A percentile compares a stretch with the other conserved stretches of the same genome.
These are phyloP conservation scores for Athene cunicularia DNA, from an alignment of 2,113 vertebrate genomes.

Conservation along the genomic window DNA sequence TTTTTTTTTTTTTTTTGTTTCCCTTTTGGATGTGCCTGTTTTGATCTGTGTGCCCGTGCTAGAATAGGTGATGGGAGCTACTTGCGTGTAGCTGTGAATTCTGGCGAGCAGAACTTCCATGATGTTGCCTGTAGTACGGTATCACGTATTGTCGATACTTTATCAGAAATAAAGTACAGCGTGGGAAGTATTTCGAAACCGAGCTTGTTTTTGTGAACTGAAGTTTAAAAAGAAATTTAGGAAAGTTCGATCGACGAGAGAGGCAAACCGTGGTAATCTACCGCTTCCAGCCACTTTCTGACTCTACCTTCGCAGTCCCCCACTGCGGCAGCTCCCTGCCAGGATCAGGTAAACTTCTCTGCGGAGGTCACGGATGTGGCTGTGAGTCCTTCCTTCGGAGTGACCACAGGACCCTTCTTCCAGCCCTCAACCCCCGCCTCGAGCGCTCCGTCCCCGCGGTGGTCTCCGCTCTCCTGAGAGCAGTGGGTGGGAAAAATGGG, in stretches of 20 bases:
- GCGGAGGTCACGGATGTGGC: not conserved
- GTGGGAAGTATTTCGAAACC: not conserved
- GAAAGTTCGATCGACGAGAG: not conserved
- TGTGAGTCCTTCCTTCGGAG: not conserved
- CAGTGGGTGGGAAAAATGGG: not conserved
- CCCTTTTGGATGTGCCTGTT: not conserved
- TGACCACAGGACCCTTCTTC: not conserved
- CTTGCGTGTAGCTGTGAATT: not conserved
- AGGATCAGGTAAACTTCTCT: not conserved
- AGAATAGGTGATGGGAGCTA: not conserved
- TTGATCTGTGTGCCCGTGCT: not conserved
- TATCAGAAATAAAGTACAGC: too few relatives aligned
- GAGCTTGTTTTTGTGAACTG: not conserved
- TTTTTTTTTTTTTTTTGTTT: not conserved
- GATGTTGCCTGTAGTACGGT: fast-evolving
- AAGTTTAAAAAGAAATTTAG: not conserved
- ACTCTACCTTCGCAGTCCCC: not conserved
- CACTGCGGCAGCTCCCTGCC: not conserved
- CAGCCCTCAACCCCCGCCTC: not conserved
- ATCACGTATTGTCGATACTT: not conserved
- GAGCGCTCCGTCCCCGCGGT: not conserved
- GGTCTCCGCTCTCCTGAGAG: not conserved
- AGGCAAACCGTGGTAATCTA: not conserved
- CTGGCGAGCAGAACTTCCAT: not conserved
- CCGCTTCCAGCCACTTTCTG: not conserved